Percentiles rank a stretch among this genome's conserved stretches.
Evolutionary conservation across 2,888 invertebrate genomes (phyloP).

Genomic region (Dromius quadrimaculatus): DNA sequence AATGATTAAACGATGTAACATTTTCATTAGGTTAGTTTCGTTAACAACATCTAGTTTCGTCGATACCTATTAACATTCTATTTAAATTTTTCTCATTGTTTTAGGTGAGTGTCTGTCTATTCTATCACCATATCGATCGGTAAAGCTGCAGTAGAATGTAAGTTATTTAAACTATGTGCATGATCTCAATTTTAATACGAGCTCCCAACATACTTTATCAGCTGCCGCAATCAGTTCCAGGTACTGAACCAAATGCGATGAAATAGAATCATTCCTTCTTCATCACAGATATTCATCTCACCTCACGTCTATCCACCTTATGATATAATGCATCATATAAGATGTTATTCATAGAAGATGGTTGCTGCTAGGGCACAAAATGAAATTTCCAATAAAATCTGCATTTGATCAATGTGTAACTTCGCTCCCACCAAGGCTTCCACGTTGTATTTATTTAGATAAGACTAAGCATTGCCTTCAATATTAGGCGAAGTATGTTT

Average conservation of each 20-base stretch:
- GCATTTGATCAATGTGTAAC: conserved; percentile 47
- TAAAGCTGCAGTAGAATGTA: background rate
- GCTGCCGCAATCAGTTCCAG: conserved; percentile 14
- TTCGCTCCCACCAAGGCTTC: no score
- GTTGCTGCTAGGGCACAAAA: conserved; percentile 17
- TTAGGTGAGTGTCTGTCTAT: conserved; percentile 16
- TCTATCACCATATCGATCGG: background rate
- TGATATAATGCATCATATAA: conserved; percentile 44
- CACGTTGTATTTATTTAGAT: no score
- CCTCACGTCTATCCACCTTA: conserved; percentile 12
- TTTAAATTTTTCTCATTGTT: conserved; percentile 7
- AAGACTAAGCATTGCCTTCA: no score
- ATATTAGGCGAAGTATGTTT: no score
- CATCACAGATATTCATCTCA: conserved; percentile 25
- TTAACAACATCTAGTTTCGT: no score
- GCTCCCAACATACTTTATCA: conserved; percentile 32
- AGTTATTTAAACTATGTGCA: conserved; percentile 2
- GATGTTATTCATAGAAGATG: conserved; percentile 44
- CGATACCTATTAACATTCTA: no score
- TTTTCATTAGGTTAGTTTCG: no score
- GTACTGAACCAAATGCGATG: background rate
- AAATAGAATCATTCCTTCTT: conserved; percentile 29
- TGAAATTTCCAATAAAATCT: conserved; percentile 50
- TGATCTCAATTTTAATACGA: conserved; percentile 13
- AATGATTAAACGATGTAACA: no score